Conservation (phyloP, 2,797 vertebrate species). For the Buceros bicornis region DNA sequence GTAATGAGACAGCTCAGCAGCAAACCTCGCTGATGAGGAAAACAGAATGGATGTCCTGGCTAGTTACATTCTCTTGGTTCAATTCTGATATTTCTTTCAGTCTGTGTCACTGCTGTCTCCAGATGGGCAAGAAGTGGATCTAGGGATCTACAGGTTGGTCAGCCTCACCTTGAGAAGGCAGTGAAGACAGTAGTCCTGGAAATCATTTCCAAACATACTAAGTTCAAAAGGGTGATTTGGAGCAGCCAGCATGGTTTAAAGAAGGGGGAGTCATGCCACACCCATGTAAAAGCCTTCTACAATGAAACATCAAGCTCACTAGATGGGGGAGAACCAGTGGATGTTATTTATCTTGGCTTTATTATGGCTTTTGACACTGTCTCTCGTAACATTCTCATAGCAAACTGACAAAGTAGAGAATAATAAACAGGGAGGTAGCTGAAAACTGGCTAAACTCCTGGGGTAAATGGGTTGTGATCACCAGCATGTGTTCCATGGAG, state of each 20-base stretch:
- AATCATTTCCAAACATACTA: not conserved
- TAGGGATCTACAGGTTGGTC: not conserved
- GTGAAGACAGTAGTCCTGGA: not conserved
- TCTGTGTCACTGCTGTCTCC: not conserved
- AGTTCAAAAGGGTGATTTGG: not conserved
- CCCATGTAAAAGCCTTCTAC: not conserved
- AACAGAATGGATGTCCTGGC: not conserved
- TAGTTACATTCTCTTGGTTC: not conserved
- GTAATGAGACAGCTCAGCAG: not conserved
- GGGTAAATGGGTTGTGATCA: not conserved
- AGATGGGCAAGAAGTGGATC: not conserved
- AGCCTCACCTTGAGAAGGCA: not conserved
- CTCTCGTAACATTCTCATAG: not conserved
- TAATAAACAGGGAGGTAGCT: not conserved
- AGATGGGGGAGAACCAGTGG: not conserved
- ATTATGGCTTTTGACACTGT: not conserved
- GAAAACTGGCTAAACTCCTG: not conserved
- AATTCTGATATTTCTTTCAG: not conserved
- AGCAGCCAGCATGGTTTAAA: not conserved
- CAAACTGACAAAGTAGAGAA: not conserved
- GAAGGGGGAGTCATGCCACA: not conserved
- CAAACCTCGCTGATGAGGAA: not conserved
- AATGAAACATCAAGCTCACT: accelerated
- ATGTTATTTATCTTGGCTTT: not conserved
- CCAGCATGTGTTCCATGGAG: not conserved